Evolutionary conservation across 2,113 vertebrate genomes (phyloP).

Genomic region (Siphamia tubifer): DNA sequence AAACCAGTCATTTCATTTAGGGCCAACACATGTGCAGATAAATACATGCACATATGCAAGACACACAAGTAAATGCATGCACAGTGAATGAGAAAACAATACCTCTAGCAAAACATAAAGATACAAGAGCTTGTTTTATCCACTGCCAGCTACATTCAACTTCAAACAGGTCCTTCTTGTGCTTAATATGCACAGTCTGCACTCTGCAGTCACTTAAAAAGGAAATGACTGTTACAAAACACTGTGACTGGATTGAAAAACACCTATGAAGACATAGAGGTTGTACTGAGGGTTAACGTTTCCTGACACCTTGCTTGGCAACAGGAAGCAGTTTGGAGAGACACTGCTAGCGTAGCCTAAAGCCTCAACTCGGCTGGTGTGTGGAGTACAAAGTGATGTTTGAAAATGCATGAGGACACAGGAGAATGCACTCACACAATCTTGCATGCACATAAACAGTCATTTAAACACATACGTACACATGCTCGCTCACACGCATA

Average conservation of each 20-base stretch:
- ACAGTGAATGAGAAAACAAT: slow-evolving; percentile 41
- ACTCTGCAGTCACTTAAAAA: slow-evolving; percentile 43
- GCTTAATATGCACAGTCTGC: slow-evolving; percentile 54
- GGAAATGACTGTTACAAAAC: slow-evolving; percentile 51
- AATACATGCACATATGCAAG: not conserved
- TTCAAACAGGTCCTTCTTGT: slow-evolving; percentile 56
- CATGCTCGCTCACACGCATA: slow-evolving; percentile 14
- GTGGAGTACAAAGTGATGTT: slow-evolving; percentile 57
- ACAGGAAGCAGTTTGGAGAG: slow-evolving; percentile 41
- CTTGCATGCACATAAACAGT: slow-evolving; percentile 40
- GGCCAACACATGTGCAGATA: not conserved
- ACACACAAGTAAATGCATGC: not conserved
- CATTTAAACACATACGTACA: slow-evolving; percentile 27
- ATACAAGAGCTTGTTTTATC: slow-evolving; percentile 57
- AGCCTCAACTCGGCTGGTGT: slow-evolving; percentile 39
- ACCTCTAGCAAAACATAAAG: slow-evolving; percentile 52
- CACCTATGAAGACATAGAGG: slow-evolving; percentile 41
- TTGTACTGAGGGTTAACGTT: slow-evolving; percentile 43
- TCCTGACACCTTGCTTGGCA: slow-evolving; percentile 63
- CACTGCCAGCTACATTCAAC: slow-evolving; percentile 59
- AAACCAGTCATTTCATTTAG: slow-evolving; percentile 60
- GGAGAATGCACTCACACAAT: slow-evolving; percentile 30
- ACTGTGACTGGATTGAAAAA: slow-evolving; percentile 44
- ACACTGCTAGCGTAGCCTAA: slow-evolving; percentile 42
- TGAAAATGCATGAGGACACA: slow-evolving; percentile 60